phyloP scores from a whole-genome alignment of 1,140 invertebrate species.

The Temnothorax curvispinosus region DNA sequence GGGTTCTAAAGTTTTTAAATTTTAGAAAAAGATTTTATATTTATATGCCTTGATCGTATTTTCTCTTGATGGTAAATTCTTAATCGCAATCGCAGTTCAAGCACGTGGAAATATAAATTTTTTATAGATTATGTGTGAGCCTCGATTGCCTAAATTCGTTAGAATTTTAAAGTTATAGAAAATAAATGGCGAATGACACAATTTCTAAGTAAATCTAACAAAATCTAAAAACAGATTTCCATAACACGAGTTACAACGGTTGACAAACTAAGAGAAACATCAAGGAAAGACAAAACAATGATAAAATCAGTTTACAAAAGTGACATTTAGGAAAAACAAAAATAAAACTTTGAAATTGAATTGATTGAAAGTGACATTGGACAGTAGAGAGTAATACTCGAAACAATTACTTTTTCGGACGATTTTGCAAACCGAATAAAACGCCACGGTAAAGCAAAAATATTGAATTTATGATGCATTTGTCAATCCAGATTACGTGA shows the following conservation, averaged over 20 bases:
- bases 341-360: background rate
- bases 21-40: background rate
- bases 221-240: background rate
- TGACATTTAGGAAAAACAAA: background rate
- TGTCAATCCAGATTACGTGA: background rate
- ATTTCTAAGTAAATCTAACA: background rate
- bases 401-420: background rate
- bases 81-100: background rate
- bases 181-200: background rate
- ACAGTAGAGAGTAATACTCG: background rate
- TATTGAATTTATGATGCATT: background rate
- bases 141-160: background rate
- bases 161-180: background rate
- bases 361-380: background rate
- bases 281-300: background rate
- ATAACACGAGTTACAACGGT: background rate
- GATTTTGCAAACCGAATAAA: background rate
- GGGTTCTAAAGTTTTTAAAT: background rate
- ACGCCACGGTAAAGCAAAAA: background rate
- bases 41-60: background rate
- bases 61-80: background rate
- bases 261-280: background rate
- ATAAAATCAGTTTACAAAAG: background rate
- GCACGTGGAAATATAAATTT: background rate
- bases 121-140: background rate